These are phyloP conservation scores for Drosophila hawaiiensis DNA, from an alignment of 2,888 invertebrate genomes.

Conservation along the genomic window DNA sequence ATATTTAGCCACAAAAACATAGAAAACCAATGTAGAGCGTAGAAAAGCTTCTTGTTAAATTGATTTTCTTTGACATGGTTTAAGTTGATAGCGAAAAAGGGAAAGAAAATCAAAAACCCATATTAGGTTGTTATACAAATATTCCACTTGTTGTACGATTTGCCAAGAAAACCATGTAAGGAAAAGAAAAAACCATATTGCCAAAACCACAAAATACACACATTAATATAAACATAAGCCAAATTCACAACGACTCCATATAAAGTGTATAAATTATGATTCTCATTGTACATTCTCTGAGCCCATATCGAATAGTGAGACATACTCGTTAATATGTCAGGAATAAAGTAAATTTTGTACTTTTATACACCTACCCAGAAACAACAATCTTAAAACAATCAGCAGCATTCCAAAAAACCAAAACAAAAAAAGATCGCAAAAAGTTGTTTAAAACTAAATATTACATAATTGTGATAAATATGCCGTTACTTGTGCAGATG, in stretches of 20 bases:
- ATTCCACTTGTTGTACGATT: conserved; percentile 53
- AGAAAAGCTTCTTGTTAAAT: conserved; percentile 73
- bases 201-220: conserved; percentile 55
- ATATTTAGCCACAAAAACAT: conserved; percentile 30
- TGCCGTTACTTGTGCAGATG: conserved; percentile 71
- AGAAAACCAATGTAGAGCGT: conserved; percentile 49
- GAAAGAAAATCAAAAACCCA: background rate
- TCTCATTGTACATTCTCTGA: conserved; percentile 22
- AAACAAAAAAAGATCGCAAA: conserved; percentile 6
- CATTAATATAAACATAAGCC: conserved; percentile 20
- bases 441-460: conserved; percentile 73
- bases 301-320: conserved; percentile 28
- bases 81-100: conserved; percentile 35
- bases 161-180: conserved; percentile 57
- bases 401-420: conserved; percentile 70
- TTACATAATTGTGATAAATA: conserved; percentile 73
- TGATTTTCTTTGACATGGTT: conserved; percentile 63
- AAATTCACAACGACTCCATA: conserved; percentile 11
- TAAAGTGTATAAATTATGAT: conserved; percentile 28
- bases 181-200: conserved; percentile 55
- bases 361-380: conserved; percentile 61
- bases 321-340: conserved; percentile 23
- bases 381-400: conserved; percentile 36
- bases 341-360: conserved; percentile 66
- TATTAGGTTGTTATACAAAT: conserved; percentile 54